Evolutionary conservation across 2,888 invertebrate genomes (phyloP), one percentile per base, ranked within the genome.

Genomic region (Phaonia tiefii): DNA sequence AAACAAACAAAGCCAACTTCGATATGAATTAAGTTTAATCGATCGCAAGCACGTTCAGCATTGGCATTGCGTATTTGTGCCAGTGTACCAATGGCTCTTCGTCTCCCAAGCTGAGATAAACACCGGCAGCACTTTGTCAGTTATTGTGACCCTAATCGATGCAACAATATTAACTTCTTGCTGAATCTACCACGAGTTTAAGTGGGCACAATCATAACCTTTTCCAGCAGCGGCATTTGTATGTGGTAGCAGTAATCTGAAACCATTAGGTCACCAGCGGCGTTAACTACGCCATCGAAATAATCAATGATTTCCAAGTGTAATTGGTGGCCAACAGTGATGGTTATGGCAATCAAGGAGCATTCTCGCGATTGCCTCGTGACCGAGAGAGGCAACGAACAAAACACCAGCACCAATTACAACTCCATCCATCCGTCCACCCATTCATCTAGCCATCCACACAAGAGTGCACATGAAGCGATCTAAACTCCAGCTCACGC

Each of bases 331-430:
- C 76, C 82, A 80, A 73, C 78, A 77, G 78, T 82, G 79, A 72
- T 75, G 75, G 79, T 83, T 80, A 80, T 79, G 82, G 75, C 67
- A 79, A 73, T 79, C 69, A 75, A 66, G 54, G 44, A 60, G 56
- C 42, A 72, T 56, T 82, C 80, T 76, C 76, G 80, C 78, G 76
- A 80, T 83, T 82, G 83, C 75, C 84, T 84, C 84, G 84, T 84
- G 84, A 84, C 83, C 81, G 80, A 78, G 78, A 71, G 66, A 76
- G 80, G 80, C 80, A 81, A 60, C 25, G 42, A 63, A 63, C 42
- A 11, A 37, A 42, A 63, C 63, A 63, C 63, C 72, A 78, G 56
- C 69, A 78, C 75, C 69, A 42, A 54, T 39, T 39, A 39, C 63
- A 39, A 42, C 20, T 42, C 63, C 20, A 26, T 56, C 56, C 56